Conservation (phyloP, 2,888 invertebrate species). For the Dasysyrphus tricinctus region DNA sequence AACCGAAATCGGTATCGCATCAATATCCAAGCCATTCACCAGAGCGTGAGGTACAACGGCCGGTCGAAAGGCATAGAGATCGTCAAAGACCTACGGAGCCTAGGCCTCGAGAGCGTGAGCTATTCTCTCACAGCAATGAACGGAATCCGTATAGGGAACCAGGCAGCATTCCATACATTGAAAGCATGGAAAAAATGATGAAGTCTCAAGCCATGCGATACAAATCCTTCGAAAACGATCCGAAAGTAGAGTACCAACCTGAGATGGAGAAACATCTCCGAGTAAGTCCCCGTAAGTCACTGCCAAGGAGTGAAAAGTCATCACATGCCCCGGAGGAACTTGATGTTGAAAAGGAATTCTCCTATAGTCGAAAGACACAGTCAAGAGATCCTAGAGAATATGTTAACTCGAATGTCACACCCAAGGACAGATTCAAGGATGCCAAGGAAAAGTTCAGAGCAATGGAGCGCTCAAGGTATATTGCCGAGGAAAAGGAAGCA, state of each 20-base stretch:
- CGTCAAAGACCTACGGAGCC: slow-evolving; percentile 72
- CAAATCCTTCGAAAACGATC: slow-evolving; percentile 79
- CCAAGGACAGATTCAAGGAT: slow-evolving; percentile 92
- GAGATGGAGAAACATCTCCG: slow-evolving; percentile 75
- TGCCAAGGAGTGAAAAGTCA: slow-evolving; percentile 75
- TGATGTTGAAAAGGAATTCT: slow-evolving; percentile 75
- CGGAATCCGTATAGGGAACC: slow-evolving; percentile 83
- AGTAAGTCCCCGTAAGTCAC: slow-evolving; percentile 77
- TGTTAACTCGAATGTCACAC: slow-evolving; percentile 83
- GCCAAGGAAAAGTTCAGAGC: slow-evolving; percentile 94
- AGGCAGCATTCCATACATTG: slow-evolving; percentile 83
- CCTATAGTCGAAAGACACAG: slow-evolving; percentile 75
- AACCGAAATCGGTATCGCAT: slow-evolving; percentile 76
- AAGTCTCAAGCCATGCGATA: slow-evolving; percentile 83
- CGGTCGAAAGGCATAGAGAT: slow-evolving; percentile 75
- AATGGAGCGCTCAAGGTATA: slow-evolving; percentile 86
- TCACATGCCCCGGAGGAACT: slow-evolving; percentile 74
- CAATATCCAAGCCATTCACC: slow-evolving; percentile 75
- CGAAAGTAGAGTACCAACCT: slow-evolving; percentile 51
- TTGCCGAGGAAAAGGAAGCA: slow-evolving; percentile 84
- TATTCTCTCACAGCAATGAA: slow-evolving; percentile 79
- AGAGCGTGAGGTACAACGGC: slow-evolving; percentile 65
- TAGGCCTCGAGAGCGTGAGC: slow-evolving; percentile 76
- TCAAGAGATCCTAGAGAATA: slow-evolving; percentile 56
- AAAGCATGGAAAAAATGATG: slow-evolving; percentile 83